phyloP scores from a whole-genome alignment of 2,888 invertebrate genomes.

The Patella caerulea region DNA sequence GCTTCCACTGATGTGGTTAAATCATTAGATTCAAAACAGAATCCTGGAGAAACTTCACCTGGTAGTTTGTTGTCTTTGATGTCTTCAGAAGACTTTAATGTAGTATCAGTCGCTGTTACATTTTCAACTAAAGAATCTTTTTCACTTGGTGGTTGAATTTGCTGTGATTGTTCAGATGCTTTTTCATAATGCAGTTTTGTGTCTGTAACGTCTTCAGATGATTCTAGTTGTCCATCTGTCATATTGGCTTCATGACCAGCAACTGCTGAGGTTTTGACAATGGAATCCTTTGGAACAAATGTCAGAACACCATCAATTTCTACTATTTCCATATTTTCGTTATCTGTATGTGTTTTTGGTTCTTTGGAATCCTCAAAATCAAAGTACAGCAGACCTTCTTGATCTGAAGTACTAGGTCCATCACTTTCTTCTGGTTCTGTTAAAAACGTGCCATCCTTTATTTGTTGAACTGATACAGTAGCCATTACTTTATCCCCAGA shows the following conservation, averaged over 20 bases:
- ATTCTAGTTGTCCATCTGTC: too few relatives aligned
- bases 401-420: neutral
- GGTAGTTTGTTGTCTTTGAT: neutral
- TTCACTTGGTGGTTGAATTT: too few relatives aligned
- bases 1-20: neutral
- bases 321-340: neutral
- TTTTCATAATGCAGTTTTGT: too few relatives aligned
- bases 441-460: too few relatives aligned
- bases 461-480: too few relatives aligned
- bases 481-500: too few relatives aligned
- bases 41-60: neutral
- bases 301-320: slow-evolving; percentile 6
- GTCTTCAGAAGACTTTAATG: neutral
- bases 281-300: neutral
- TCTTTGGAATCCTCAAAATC: slow-evolving; percentile 1
- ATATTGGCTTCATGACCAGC: too few relatives aligned
- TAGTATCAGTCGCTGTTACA: neutral
- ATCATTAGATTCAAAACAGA: neutral
- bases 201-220: too few relatives aligned
- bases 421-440: neutral
- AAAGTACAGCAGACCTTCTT: neutral
- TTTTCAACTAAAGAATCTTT: neutral
- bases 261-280: too few relatives aligned
- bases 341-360: neutral
- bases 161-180: too few relatives aligned